These are phyloP conservation scores for Pristionchus japonicus DNA, from an alignment of 2,888 invertebrate genomes.

Conservation along the genomic window DNA sequence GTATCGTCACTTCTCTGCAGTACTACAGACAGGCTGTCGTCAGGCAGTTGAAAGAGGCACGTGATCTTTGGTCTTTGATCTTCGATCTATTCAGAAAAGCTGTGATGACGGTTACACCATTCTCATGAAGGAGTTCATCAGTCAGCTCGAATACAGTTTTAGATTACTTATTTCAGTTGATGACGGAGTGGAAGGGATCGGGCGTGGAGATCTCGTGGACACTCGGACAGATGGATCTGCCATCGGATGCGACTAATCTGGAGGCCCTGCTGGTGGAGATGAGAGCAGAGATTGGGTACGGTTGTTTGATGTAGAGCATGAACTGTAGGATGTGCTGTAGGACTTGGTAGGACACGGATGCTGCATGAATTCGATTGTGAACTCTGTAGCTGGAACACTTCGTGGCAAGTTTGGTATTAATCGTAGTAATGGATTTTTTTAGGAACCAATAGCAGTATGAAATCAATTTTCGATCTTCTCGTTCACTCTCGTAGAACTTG, in stretches of 20 bases:
- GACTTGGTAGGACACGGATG: too few relatives aligned
- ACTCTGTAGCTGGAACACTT: too few relatives aligned
- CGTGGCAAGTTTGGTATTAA: too few relatives aligned
- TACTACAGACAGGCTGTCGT: background rate
- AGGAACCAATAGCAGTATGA: too few relatives aligned
- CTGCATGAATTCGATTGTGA: background rate
- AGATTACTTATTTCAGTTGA: conserved; percentile 16
- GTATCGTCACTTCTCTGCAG: background rate
- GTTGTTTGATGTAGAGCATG: too few relatives aligned
- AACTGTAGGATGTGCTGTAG: too few relatives aligned
- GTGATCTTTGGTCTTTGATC: background rate
- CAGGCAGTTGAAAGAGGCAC: background rate
- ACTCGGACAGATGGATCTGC: conserved; percentile 48
- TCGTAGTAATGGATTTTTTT: too few relatives aligned
- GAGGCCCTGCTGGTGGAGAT: conserved; percentile 52
- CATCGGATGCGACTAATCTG: conserved; percentile 52
- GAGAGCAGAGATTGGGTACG: background rate
- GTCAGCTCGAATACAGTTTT: too few relatives aligned
- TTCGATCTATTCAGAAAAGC: too few relatives aligned
- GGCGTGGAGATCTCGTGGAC: conserved; percentile 57
- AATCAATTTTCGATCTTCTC: background rate
- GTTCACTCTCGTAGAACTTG: background rate
- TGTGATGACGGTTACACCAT: too few relatives aligned
- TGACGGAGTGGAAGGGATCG: conserved; percentile 41
- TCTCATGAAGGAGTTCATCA: too few relatives aligned